These are phyloP conservation scores for Actinostola sp. DNA, from an alignment of 92 coral and sea anemone genomes.

Conservation along the genomic window DNA sequence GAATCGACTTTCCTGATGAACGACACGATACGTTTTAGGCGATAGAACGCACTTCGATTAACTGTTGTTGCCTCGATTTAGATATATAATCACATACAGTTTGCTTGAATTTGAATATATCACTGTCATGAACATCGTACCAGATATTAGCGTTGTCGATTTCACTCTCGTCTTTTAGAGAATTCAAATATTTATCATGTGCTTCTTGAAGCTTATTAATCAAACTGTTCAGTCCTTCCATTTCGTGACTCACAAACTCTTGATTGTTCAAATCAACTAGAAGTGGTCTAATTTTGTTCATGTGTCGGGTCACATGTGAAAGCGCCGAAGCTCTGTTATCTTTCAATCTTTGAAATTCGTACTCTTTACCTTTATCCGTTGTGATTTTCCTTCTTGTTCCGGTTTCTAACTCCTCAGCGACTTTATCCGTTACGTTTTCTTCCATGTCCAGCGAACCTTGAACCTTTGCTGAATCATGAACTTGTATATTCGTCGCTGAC, in stretches of 20 bases:
- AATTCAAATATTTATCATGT: conserved; percentile 21
- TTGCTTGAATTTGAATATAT: conserved; percentile 41
- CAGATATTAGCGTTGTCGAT: conserved; percentile 32
- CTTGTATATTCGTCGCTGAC: conserved; percentile 11
- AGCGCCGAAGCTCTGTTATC: conserved; percentile 38
- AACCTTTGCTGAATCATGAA: conserved; percentile 28
- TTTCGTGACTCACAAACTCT: conserved; percentile 35
- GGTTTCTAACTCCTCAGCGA: conserved; percentile 19
- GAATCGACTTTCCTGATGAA: conserved; percentile 8
- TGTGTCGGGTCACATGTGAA: conserved; percentile 36
- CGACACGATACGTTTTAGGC: background rate
- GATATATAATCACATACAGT: conserved; percentile 29
- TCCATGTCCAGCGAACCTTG: conserved; percentile 39
- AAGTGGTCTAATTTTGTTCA: conserved; percentile 52
- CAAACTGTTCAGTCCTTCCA: conserved; percentile 18
- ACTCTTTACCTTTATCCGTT: conserved; percentile 40
- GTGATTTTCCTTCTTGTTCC: conserved; percentile 40
- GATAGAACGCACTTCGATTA: background rate
- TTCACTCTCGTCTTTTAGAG: conserved; percentile 15
- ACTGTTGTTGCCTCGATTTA: background rate
- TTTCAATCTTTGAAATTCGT: conserved; percentile 29
- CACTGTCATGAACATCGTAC: conserved; percentile 43
- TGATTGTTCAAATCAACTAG: conserved; percentile 17
- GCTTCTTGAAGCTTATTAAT: conserved; percentile 28
- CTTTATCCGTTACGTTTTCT: conserved; percentile 1